These are phyloP conservation scores for Tetropium fuscum DNA, from an alignment of 2,888 invertebrate species.

Conservation along the genomic window DNA sequence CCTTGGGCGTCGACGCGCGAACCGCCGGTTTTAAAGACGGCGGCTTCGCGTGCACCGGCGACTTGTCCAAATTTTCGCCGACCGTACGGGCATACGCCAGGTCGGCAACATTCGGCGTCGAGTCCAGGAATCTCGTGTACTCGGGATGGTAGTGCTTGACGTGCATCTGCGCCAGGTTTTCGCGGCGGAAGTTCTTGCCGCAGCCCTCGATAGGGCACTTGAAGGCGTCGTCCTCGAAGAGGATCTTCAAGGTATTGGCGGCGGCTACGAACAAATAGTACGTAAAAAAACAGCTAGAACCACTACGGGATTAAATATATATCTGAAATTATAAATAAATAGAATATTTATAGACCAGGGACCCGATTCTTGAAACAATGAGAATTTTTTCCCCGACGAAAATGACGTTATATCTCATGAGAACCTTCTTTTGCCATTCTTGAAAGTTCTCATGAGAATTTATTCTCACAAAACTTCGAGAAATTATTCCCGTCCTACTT, in stretches of 20 bases:
- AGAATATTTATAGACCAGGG: too few species aligned
- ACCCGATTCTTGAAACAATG: too few species aligned
- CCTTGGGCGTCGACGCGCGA: slow-evolving; percentile 36
- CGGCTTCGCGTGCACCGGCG: slow-evolving; percentile 47
- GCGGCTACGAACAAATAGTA: slow-evolving; percentile 40
- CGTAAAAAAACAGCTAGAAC: too few species aligned
- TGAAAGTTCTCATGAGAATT: too few species aligned
- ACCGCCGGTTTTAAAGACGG: slow-evolving; percentile 34
- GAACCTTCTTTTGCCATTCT: too few species aligned
- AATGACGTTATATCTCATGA: too few species aligned
- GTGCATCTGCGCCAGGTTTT: slow-evolving; percentile 91
- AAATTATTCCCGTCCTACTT: too few species aligned
- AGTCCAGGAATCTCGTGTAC: slow-evolving; percentile 79
- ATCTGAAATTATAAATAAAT: too few species aligned
- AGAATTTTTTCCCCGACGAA: too few species aligned
- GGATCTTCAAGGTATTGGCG: slow-evolving; percentile 58
- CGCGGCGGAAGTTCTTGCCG: slow-evolving; percentile 90
- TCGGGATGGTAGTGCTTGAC: slow-evolving; percentile 95
- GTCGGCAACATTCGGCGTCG: slow-evolving; percentile 88
- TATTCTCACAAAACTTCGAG: too few species aligned
- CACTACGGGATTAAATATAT: too few species aligned
- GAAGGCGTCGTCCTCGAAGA: slow-evolving; percentile 74
- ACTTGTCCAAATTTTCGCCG: slow-evolving; percentile 69
- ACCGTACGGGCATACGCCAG: slow-evolving; percentile 85
- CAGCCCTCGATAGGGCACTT: slow-evolving; percentile 87